These are phyloP conservation scores for Chrysemys picta DNA, from an alignment of 2,113 vertebrate genomes.

Conservation along the genomic window DNA sequence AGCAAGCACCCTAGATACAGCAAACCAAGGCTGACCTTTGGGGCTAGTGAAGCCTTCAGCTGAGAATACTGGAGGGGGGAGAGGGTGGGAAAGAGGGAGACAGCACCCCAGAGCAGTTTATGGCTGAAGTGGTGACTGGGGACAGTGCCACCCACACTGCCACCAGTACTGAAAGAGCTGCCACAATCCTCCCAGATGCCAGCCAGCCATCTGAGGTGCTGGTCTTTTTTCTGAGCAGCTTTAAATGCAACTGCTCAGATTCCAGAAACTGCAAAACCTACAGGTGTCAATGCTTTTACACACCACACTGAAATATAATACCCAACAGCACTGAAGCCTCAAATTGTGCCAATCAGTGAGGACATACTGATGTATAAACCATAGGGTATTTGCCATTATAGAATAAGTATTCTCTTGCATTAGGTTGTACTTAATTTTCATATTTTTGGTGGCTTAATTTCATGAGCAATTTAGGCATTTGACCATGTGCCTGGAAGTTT, in stretches of 20 bases:
- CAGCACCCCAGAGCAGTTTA: neutral
- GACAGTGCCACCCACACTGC: neutral
- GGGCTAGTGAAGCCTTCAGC: neutral
- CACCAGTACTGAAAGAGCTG: neutral
- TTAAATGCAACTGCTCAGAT: neutral
- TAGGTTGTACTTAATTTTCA: too few relatives aligned
- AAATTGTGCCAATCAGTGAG: neutral
- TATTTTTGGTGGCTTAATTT: too few relatives aligned
- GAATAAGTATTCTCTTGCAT: too few relatives aligned
- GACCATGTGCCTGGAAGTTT: neutral
- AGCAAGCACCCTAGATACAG: neutral
- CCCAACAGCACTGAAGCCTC: neutral
- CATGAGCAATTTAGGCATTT: neutral
- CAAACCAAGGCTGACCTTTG: neutral
- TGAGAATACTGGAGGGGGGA: neutral
- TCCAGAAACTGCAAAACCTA: accelerated
- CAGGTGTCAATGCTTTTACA: neutral
- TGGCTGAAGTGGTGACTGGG: accelerated
- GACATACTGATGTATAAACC: neutral
- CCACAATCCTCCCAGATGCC: neutral
- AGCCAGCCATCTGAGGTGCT: neutral
- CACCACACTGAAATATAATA: neutral
- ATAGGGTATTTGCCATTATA: too few relatives aligned
- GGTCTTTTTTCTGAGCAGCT: neutral
- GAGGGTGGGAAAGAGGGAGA: neutral